phyloP scores from a whole-genome alignment of 1,140 invertebrate species.

The Samia ricini region DNA sequence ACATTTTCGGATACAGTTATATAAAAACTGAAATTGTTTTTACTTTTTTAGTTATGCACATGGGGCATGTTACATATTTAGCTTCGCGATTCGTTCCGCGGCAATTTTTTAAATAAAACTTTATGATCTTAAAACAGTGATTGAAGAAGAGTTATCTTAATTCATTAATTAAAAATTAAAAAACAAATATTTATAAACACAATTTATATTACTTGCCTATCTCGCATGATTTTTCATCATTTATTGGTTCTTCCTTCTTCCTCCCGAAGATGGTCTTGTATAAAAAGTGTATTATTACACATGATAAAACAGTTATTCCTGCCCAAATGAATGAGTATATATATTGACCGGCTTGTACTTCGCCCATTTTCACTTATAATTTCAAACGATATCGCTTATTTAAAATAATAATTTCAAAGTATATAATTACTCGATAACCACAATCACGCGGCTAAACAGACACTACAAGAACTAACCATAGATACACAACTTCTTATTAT shows the following conservation, averaged over 20 bases:
- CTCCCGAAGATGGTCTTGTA: constrained; percentile 58
- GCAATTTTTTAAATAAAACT: neutral
- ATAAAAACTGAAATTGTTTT: neutral
- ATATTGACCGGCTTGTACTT: constrained; percentile 51
- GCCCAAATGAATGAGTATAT: constrained; percentile 46
- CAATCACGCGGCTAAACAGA: constrained; percentile 59
- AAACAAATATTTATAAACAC: neutral
- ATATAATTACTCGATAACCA: constrained; percentile 30
- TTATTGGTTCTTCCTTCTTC: constrained; percentile 51
- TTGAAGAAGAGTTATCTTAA: neutral
- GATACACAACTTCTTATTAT: constrained; percentile 20
- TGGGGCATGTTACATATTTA: neutral
- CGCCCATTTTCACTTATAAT: constrained; percentile 67
- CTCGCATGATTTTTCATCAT: constrained; percentile 55
- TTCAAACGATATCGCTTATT: constrained; percentile 22
- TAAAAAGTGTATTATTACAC: constrained; percentile 59
- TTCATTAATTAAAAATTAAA: neutral
- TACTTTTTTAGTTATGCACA: neutral
- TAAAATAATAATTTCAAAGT: constrained; percentile 22
- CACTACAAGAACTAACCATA: constrained; percentile 34
- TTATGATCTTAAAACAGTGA: neutral
- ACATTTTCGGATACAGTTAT: neutral
- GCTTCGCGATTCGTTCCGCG: neutral
- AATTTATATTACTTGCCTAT: constrained; percentile 41
- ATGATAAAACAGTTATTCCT: constrained; percentile 46